Base-by-base conservation (phyloP, 2,797 vertebrate species). In the Lagodon rhomboides region DNA sequence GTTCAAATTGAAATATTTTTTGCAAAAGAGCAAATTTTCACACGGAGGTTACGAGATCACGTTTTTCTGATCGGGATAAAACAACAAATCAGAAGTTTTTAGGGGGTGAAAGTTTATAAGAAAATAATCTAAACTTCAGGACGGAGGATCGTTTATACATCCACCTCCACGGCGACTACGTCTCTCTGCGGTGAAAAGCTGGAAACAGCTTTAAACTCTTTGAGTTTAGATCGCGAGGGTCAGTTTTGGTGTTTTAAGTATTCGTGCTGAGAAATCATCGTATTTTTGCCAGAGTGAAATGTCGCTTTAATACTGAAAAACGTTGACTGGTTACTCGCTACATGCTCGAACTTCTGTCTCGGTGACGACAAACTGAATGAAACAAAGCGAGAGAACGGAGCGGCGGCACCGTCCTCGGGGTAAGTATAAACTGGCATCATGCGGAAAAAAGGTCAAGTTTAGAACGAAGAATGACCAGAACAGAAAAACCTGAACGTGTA, bases 271-370 rank as follows among this genome's bases (percentile, higher is more conserved):
- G 47, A 73, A 68, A 70, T 44, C 5, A 1, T n/a, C 0, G 59
- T 0, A 1, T 50, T 44, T 49, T 0, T 55, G 1, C 61, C 75
- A 81, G 72, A 87, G 78, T 56, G 63, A 80, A 73, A 71, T 12
- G 2, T 49, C 16, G 1, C 68, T 84, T 86, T 56, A 85, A 86
- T 73, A 68, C 86, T 55, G 78, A 84, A 71, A 61, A n/a, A 22
- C 34, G 1, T 50, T 11, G 41, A 56, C 51, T 15, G 30, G 12
- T 56, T 58, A 17, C 62, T 53, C 46, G n/a, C 54, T 68, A 51
- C 30, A 6, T 11, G 4, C 16, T 56, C 55, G 22, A 62, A 72
- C 56, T 1, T 55, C 22, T 2, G 50, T 44, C 50, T 44, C 38
- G 4, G 22, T 20, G 16, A 62, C 5, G 12, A 66, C 49, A 34